phyloP scores from a whole-genome alignment of 2,797 vertebrate genomes.

The Falco concolor region DNA sequence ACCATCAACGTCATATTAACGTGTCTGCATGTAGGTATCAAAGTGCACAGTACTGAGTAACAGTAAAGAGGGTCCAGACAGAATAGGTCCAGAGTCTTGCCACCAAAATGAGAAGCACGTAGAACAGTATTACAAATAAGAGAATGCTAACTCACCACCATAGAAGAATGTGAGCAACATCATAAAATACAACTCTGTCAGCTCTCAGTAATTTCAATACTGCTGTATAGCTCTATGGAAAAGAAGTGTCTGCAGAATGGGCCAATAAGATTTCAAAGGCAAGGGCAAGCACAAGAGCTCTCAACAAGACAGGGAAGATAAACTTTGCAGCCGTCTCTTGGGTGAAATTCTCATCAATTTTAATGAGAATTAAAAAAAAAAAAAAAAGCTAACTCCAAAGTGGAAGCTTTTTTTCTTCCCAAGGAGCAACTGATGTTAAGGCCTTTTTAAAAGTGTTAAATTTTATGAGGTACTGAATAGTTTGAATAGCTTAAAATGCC shows the following conservation, averaged over 20 bases:
- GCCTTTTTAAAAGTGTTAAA: neutral
- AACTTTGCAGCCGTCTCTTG: neutral
- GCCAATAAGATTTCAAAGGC: neutral
- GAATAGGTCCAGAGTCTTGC: neutral
- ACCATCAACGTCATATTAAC: neutral
- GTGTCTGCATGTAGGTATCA: neutral
- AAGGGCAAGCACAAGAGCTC: neutral
- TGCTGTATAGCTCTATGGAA: neutral
- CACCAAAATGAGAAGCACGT: neutral
- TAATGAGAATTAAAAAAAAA: neutral
- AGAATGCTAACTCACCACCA: neutral
- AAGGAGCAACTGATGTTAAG: neutral
- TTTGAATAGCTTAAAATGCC: neutral
- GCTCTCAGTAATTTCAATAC: neutral
- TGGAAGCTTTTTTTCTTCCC: neutral
- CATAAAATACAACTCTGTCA: accelerated
- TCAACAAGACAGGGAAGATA: neutral
- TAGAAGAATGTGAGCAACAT: neutral
- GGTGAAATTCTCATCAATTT: neutral
- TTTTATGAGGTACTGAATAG: neutral
- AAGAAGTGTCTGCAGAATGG: neutral
- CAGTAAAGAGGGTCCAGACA: neutral
- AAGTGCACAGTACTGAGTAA: neutral
- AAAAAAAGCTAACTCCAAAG: neutral
- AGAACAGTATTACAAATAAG: neutral